Evolutionary conservation across 2,888 invertebrate species (phyloP).

Genomic region (Branchipolynoe longqiensis): DNA sequence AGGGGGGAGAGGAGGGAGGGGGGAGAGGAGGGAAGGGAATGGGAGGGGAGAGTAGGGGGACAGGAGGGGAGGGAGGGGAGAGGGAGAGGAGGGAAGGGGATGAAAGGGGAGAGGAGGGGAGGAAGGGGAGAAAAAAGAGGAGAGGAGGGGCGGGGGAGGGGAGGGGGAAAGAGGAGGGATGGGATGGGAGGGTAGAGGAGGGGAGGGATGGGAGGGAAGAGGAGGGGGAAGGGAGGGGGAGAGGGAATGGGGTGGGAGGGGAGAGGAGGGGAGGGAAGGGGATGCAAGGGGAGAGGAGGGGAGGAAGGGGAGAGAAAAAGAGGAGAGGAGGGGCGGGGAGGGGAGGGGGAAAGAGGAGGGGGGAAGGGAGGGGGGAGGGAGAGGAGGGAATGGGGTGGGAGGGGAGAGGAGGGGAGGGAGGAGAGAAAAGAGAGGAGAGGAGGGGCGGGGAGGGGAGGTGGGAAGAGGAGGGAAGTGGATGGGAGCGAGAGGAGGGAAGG

Average conservation of each 20-base stretch:
- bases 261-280: conserved; percentile 5
- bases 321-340: neutral
- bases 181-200: neutral
- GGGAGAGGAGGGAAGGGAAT: too few relatives aligned
- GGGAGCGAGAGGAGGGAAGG: neutral
- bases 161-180: neutral
- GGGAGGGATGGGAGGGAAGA: neutral
- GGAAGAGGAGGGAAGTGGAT: neutral
- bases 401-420: neutral
- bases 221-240: neutral
- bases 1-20: neutral
- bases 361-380: neutral
- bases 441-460: neutral
- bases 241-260: neutral
- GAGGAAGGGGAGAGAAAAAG: conserved; percentile 18
- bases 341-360: neutral
- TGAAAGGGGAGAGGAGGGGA: too few relatives aligned
- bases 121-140: neutral
- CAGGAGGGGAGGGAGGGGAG: neutral
- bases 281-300: neutral
- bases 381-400: neutral
- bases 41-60: neutral
- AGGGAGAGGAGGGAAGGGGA: neutral
- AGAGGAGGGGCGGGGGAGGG: neutral
- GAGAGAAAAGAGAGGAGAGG: neutral